Conservation (phyloP, 2,797 vertebrate species). For the Acomys russatus region DNA sequence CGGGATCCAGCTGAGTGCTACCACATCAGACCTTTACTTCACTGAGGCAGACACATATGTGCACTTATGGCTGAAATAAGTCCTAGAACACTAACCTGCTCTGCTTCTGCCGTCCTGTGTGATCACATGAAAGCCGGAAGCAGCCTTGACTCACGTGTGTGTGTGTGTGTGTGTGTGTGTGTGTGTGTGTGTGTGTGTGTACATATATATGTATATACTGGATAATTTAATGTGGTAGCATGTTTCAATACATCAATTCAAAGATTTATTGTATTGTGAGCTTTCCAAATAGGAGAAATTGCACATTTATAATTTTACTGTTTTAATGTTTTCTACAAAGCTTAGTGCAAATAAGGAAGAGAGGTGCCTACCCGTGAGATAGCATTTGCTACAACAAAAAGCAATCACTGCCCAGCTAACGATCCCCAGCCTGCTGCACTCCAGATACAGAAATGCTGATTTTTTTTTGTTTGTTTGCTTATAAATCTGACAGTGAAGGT, state of each 20-base stretch:
- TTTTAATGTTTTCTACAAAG: conserved; percentile 53
- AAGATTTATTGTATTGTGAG: conserved; percentile 14
- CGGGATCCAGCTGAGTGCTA: neutral
- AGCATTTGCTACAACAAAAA: neutral
- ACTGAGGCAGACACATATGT: neutral
- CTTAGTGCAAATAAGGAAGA: conserved; percentile 34
- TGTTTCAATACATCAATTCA: conserved; percentile 3
- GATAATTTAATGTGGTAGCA: neutral
- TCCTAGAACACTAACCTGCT: neutral
- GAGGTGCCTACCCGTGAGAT: neutral
- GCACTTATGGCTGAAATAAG: neutral
- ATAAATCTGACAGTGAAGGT: neutral
- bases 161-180: no score
- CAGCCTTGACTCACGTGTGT: neutral
- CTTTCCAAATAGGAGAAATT: conserved; percentile 31
- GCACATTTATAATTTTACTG: conserved; percentile 40
- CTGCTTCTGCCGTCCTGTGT: neutral
- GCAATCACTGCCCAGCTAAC: neutral
- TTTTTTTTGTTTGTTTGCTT: neutral
- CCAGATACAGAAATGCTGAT: conserved; percentile 5
- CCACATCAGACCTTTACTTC: neutral
- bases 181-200: no score
- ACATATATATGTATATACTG: no score
- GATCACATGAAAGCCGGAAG: neutral
- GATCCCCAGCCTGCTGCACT: conserved; percentile 14